Base-by-base conservation (phyloP, 2,113 vertebrate genomes). In the Ardeotis arabs region DNA sequence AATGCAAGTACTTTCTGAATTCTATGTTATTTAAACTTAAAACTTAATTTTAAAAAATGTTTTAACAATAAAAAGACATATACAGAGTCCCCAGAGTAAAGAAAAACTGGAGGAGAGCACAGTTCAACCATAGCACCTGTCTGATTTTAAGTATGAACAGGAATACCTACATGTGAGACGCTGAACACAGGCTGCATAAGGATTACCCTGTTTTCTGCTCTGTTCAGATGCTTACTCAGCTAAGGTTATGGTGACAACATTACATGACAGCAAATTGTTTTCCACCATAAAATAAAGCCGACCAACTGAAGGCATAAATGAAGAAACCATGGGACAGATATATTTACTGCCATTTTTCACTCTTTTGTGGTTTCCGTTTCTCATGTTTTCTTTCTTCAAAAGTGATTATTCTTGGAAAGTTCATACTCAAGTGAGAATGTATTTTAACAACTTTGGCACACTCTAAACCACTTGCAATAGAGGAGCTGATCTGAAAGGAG, bases 251-350 rank as follows among this genome's bases (percentile, higher is more conserved):
- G 22, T 50, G 66, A 59, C 60, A 75, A 87, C 25, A 59, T 15
- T 16, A 82, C 22, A 45, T 28, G 55, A 62, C 84, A 90, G 47
- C 12, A 84, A 95, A 87, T 75, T 22, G 14, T 95, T 96, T 81
- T 76, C 84, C 67, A 70, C 15, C 58, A 52, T 58, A 73, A 91
- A 89, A 80, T 37, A 75, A 81, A 95, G 66, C 49, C 74, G 70
- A 55, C 44, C 56, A 95, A 67, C 23, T 55, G 52, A 39, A 44
- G 27, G 45, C 39, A 53, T 35, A 83, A 91, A 68, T 31, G 33
- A 74, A 80, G 59, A 81, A 92, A 86, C 7, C 7, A 24, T 33
- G 9, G 18, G 24, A 49, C 14, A 95, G 27, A 35, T 14, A 29
- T 5, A 68, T 83, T 87, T 92, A 63, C 35, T 15, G 12, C 8